Conservation (phyloP, 2,888 invertebrate species). For the Empis livida region DNA sequence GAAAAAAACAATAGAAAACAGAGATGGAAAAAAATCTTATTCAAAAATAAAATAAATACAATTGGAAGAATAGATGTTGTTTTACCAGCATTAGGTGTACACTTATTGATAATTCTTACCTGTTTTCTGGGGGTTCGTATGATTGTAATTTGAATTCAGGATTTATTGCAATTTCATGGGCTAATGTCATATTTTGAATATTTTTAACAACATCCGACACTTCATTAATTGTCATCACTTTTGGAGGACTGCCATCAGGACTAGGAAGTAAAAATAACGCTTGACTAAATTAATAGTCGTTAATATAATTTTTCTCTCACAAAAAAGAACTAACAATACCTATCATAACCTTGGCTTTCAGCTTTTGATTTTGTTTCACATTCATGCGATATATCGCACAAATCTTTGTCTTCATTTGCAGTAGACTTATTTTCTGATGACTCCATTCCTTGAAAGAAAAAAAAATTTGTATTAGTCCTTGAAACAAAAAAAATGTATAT, state of each 20-base stretch:
- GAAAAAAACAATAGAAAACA: too few species aligned
- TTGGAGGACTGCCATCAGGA: constrained; percentile 32
- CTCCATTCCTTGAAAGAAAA: too few species aligned
- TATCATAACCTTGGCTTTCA: too few species aligned
- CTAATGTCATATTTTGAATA: constrained; percentile 76
- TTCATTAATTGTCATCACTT: constrained; percentile 34
- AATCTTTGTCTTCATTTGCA: too few species aligned
- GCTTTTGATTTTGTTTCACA: too few species aligned
- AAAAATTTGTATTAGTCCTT: too few species aligned
- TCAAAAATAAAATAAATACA: background rate
- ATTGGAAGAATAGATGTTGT: background rate
- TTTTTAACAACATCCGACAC: constrained; percentile 32
- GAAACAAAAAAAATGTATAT: too few species aligned
- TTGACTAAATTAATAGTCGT: constrained; percentile 3
- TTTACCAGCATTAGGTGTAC: background rate
- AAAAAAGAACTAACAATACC: too few species aligned
- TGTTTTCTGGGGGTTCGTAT: constrained; percentile 62
- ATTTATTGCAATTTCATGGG: constrained; percentile 94
- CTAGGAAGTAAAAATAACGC: constrained; percentile 29
- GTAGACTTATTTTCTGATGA: too few species aligned
- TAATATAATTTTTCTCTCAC: background rate
- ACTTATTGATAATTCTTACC: constrained; percentile 35
- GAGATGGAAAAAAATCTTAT: too few species aligned
- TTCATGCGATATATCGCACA: too few species aligned
- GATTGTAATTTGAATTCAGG: constrained; percentile 79